These are phyloP conservation scores for Carassius gibelio DNA, from an alignment of 2,113 vertebrate species.

Conservation along the genomic window DNA sequence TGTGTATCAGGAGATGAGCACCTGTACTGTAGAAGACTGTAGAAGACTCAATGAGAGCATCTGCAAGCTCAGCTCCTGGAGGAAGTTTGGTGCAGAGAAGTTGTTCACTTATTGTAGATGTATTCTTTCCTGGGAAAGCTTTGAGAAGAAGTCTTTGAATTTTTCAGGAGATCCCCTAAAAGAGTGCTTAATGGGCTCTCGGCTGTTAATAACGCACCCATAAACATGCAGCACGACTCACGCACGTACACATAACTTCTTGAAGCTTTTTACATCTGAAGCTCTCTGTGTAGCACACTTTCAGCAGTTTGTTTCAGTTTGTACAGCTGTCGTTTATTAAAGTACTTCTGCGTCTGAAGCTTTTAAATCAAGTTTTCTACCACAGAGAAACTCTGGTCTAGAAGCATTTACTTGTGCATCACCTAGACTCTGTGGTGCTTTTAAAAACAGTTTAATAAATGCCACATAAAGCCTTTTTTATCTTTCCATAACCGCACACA, in stretches of 20 bases:
- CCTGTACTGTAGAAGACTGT: not conserved
- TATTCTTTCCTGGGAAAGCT: slow-evolving; percentile 37
- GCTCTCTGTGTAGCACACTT: not conserved
- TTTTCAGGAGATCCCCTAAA: slow-evolving; percentile 50
- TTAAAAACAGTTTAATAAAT: not conserved
- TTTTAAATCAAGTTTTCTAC: not conserved
- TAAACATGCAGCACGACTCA: not conserved
- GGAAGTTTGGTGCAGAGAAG: not conserved
- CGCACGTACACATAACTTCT: not conserved
- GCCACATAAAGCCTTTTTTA: not conserved
- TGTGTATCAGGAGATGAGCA: not conserved
- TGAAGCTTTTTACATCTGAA: not conserved
- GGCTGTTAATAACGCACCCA: slow-evolving; percentile 1
- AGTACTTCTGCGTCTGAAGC: not conserved
- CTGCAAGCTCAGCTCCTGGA: not conserved
- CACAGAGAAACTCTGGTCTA: not conserved
- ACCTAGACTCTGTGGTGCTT: not conserved
- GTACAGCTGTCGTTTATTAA: not conserved
- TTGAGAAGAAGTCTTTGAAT: slow-evolving; percentile 48
- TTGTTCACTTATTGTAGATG: slow-evolving; percentile 9
- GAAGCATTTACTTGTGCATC: not conserved
- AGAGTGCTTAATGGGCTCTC: slow-evolving; percentile 44
- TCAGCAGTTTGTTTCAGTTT: not conserved
- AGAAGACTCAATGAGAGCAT: not conserved
- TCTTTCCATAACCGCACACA: not conserved